Base-by-base conservation (phyloP, 2,113 vertebrate genomes). In the Nothobranchius kuhntae region DNA sequence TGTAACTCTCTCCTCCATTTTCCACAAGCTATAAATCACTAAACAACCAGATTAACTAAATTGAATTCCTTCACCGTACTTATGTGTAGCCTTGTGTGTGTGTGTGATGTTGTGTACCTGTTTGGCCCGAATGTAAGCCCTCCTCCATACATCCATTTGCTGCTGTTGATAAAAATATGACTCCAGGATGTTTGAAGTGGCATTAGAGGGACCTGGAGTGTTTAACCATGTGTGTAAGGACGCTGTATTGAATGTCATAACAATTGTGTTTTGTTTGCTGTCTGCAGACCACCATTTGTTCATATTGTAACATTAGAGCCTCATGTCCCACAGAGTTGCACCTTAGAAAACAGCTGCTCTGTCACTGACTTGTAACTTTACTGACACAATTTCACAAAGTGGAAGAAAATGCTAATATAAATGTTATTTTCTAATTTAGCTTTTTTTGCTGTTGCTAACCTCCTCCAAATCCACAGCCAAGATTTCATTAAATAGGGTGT, bases 1-100 rank as follows among this genome's bases (percentile, higher is more conserved):
- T 90, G 87, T 86, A 86, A 86, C 83, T 75, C 83, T 61, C 58
- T 53, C 24, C n/a, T 57, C 73, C 45, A 62, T 81, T 81, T 81
- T 75, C 74, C 51, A 61, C 9, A n/a, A 73, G 24, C 68, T 79
- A 87, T 89, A 83, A 86, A 89, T 91, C 88, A 87, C 61, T 45
- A 13, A 48, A 54, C 73, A 75, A 88, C 51, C 67, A 77, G 72
- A 87, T 79, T 88, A 76, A 89, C 80, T 68, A 74, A 87, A 90
- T 78, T 84, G 77, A 81, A 89, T 88, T 84, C 56, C 74, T 77
- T 54, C 56, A 52, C 45, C 53, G 40, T 73, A 54, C 59, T 12
- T 61, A 26, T 47, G 3, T 38, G 46, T 13, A 57, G 24, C 9
- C 48, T 17, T 53, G 53, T 50, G 52, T 69, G 50, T 65, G 50